These are phyloP conservation scores for Gnathonemus longibarbis DNA, from an alignment of 2,113 vertebrate species.

Conservation along the genomic window DNA sequence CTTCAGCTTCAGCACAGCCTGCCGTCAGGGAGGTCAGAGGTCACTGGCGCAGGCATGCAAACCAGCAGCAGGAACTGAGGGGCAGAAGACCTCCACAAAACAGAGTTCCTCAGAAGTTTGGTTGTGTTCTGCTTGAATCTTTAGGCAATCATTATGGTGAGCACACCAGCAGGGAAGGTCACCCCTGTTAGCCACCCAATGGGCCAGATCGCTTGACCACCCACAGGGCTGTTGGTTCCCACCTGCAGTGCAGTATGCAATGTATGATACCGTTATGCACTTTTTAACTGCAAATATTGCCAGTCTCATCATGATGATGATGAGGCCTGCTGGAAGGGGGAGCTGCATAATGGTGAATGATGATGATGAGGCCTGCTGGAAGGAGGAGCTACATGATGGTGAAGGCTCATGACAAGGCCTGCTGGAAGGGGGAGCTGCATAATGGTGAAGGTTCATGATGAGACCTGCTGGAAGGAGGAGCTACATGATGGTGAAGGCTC, in stretches of 20 bases:
- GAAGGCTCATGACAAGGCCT: too few relatives aligned
- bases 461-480: neutral
- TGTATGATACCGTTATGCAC: neutral
- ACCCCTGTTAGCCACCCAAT: neutral
- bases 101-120: neutral
- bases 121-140: neutral
- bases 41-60: neutral
- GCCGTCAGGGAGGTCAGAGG: neutral
- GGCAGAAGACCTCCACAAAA: neutral
- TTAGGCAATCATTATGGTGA: neutral
- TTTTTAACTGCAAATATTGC: neutral
- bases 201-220: neutral
- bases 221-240: neutral
- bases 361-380: too few relatives aligned
- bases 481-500: neutral
- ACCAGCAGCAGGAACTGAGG: neutral
- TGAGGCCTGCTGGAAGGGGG: too few relatives aligned
- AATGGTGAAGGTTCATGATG: too few relatives aligned
- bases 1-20: neutral
- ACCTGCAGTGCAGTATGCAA: neutral
- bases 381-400: too few relatives aligned
- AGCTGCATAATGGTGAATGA: too few relatives aligned
- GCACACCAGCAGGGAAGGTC: neutral
- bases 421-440: too few relatives aligned
- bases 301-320: neutral